Conservation (phyloP, 2,797 vertebrate genomes). For the Masticophis lateralis region DNA sequence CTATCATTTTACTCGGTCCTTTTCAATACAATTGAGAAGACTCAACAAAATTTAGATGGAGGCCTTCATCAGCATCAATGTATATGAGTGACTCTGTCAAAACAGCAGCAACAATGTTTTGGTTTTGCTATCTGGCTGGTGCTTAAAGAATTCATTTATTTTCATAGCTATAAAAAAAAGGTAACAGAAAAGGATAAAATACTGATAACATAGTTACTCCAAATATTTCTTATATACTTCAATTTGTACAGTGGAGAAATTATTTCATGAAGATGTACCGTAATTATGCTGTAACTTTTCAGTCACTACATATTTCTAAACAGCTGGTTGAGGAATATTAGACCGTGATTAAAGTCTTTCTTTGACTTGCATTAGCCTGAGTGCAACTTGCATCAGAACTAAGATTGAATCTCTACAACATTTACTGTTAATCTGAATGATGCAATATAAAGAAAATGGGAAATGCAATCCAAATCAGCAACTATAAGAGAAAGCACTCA, state of each 20-base stretch:
- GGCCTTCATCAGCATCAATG: background rate
- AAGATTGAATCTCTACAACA: background rate
- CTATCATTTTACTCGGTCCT: background rate
- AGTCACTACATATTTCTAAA: background rate
- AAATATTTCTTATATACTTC: background rate
- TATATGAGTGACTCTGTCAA: background rate
- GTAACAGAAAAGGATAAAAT: background rate
- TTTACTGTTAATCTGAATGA: background rate
- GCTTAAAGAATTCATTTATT: background rate
- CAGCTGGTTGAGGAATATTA: background rate
- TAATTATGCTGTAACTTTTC: background rate
- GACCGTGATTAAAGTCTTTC: background rate
- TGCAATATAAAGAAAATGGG: background rate
- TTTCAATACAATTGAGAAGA: background rate
- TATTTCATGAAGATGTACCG: background rate
- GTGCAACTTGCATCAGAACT: background rate
- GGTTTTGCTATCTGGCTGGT: background rate
- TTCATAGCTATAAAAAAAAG: background rate
- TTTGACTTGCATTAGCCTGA: background rate
- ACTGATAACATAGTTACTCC: background rate
- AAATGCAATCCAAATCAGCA: background rate
- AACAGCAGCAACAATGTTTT: background rate
- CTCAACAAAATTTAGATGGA: background rate
- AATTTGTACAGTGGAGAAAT: background rate
- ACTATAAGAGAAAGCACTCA: background rate